Conservation (phyloP, 2,113 vertebrate species). For the Potamarius usumacintae region DNA sequence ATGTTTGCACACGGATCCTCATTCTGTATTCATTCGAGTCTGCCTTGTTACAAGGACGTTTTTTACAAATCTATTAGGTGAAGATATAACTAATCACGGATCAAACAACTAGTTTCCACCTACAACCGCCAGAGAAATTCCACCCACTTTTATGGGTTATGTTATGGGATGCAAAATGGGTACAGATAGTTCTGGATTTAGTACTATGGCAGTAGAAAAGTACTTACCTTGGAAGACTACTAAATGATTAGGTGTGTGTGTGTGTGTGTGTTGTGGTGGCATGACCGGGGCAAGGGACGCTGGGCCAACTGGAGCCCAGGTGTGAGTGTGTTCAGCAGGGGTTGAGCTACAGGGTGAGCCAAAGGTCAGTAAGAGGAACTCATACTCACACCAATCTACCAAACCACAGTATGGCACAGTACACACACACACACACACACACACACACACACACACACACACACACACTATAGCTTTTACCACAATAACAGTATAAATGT, state of each 20-base stretch:
- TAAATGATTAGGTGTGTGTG: background rate
- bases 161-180: background rate
- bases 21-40: background rate
- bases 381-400: conserved; percentile 34
- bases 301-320: conserved; percentile 48
- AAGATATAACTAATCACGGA: background rate
- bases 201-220: background rate
- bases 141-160: background rate
- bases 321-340: conserved; percentile 48
- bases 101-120: background rate
- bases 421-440: background rate
- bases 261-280: conserved; percentile 4
- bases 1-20: background rate
- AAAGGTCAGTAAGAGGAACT: conserved; percentile 49
- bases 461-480: background rate
- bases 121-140: background rate
- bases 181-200: background rate
- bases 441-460: background rate
- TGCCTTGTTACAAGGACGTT: background rate
- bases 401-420: conserved; percentile 37
- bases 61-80: background rate
- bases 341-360: conserved; percentile 43
- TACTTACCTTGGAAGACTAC: background rate
- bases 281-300: conserved; percentile 42
- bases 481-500: background rate